Percentiles rank a stretch among this genome's conserved stretches.
These are phyloP conservation scores for Oxytorus armatus DNA, from an alignment of 2,888 invertebrate species.

Conservation along the genomic window DNA sequence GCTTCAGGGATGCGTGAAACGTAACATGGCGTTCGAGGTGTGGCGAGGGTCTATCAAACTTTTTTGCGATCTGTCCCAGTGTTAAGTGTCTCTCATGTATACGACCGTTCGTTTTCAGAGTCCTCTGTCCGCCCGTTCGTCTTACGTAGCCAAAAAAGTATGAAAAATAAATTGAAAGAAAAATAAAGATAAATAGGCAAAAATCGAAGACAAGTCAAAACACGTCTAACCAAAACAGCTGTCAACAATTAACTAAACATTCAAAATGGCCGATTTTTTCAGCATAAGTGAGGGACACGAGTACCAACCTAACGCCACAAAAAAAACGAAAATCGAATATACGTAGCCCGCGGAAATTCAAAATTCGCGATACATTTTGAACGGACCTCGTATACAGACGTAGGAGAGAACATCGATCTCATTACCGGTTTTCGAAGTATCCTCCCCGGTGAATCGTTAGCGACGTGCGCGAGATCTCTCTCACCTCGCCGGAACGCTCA, in stretches of 20 bases:
- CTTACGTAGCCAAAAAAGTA: too few species aligned
- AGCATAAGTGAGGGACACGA: too few species aligned
- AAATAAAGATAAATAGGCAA: not conserved
- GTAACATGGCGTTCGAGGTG: constrained; percentile 77
- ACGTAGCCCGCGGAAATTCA: too few species aligned
- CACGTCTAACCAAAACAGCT: too few species aligned
- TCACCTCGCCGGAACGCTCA: constrained; percentile 47
- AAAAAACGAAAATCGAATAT: too few species aligned
- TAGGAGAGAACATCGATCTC: constrained; percentile 65
- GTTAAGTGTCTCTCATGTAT: constrained; percentile 36
- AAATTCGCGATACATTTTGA: constrained; percentile 32
- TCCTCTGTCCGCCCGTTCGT: constrained; percentile 33
- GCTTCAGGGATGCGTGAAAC: constrained; percentile 78
- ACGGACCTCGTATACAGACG: constrained; percentile 17
- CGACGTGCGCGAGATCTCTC: constrained; percentile 59
- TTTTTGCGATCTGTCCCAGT: constrained; percentile 50
- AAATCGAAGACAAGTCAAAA: not conserved
- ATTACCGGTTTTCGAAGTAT: constrained; percentile 67
- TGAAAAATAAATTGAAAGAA: constrained; percentile 8
- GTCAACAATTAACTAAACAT: too few species aligned
- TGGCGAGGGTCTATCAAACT: constrained; percentile 74
- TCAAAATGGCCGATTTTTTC: too few species aligned
- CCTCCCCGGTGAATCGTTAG: constrained; percentile 64
- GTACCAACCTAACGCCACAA: too few species aligned
- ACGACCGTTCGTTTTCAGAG: not conserved